Percentiles rank a stretch among this genome's conserved stretches.
Conservation (phyloP, 2,888 invertebrate species). For the Celastrina argiolus region DNA sequence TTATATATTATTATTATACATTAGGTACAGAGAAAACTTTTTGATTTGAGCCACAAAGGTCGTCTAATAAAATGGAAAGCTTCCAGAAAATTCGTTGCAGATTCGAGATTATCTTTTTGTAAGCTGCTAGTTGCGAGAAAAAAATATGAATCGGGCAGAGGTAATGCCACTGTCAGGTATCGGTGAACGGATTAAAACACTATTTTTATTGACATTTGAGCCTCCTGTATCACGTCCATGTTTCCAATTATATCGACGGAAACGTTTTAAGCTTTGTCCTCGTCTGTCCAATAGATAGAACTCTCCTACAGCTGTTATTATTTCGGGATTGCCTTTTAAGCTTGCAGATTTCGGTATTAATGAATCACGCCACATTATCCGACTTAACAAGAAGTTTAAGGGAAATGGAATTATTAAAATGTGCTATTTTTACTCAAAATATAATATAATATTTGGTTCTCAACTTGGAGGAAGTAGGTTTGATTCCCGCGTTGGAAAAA, state of each 20-base stretch:
- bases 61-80: too few species aligned
- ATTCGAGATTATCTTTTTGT: neutral
- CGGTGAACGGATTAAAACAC: conserved; percentile 72
- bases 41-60: too few species aligned
- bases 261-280: conserved; percentile 18
- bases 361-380: conserved; percentile 1
- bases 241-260: conserved; percentile 39
- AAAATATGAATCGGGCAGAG: conserved; percentile 46
- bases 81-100: neutral
- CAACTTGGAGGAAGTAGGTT: too few species aligned
- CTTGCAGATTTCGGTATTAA: conserved; percentile 13
- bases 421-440: neutral
- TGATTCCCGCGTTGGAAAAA: too few species aligned
- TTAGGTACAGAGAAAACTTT: too few species aligned
- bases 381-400: neutral
- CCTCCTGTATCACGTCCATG: conserved; percentile 53
- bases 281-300: conserved; percentile 15
- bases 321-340: conserved; percentile 19
- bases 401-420: neutral
- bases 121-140: conserved; percentile 36
- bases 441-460: neutral
- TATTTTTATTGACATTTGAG: conserved; percentile 65
- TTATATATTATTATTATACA: too few species aligned
- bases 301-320: conserved; percentile 13
- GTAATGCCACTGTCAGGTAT: conserved; percentile 69